Base-by-base conservation (phyloP, 2,797 vertebrate genomes). In the Aselliscus stoliczkanus region DNA sequence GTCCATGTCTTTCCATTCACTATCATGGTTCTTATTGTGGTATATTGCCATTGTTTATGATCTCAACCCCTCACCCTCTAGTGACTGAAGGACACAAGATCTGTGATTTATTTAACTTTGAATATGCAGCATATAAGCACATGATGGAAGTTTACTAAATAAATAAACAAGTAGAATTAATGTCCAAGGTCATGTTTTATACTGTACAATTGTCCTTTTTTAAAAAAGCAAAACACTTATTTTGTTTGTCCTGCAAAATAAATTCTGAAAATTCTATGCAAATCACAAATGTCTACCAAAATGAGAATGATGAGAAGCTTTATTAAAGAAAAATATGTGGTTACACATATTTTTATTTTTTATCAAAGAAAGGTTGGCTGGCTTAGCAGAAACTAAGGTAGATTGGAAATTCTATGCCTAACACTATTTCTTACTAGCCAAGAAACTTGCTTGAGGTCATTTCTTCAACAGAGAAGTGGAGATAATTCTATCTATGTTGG, bases 221-320 rank as follows among this genome's bases (percentile, higher is more conserved):
- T 50, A 67, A 76, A 52, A 80, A 93, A 52, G 1, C 27, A 60
- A 56, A 47, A 47, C 4, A 58, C 34, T 77, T 60, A n/a, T 23
- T 64, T 67, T 56, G 2, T 58, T 93, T 84, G 12, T 82, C 65
- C 23, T 69, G 1, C 7, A 64, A 91, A 93, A 44, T 62, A 89
- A 95, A 88, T 90, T 89, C 56, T 60, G 29, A 83, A 96, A 90
- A 58, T 18, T 44, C 11, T 62, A 60, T 7, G 4, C 47, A 95
- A 91, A 85, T 84, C 37, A 83, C 21, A 84, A 96, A 79, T 73
- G 64, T 50, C 47, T 95, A 87, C 29, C 50, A 42, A 88, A 88
- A 56, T 81, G 80, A 93, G 44, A 93, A 64, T 21, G 29, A 89
- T 64, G 21, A 83, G 23, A 39, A 52, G 5, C 39, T 88, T 58